Evolutionary conservation across 1,140 invertebrate species (phyloP), one percentile per base, ranked within the genome.

Genomic region (Varroa destructor): DNA sequence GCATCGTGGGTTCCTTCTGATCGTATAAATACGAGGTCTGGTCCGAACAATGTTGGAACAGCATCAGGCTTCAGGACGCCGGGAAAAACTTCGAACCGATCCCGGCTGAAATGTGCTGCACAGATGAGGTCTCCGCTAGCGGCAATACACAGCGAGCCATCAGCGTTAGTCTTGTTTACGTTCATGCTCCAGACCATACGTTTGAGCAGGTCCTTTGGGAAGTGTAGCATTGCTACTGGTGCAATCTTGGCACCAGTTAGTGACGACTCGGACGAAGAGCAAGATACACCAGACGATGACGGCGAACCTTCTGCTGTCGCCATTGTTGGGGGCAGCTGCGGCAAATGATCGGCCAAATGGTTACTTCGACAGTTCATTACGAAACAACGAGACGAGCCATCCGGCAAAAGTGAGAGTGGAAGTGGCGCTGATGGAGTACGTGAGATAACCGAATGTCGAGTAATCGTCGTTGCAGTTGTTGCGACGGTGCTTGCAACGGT

Each of bases 1-100:
- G 61, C 12, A 67, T 67, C 61, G 12, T 67, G 40, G 8, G 46
- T 51, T 51, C 46, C 46, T 51, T 51, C 46, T 3, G 46, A 51
- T 51, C 3, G 46, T 51, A 8, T 51, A 12, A 40, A 8, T 2
- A 67, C 61, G 61, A 67, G 61, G 61, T 67, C 61, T 3, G 61
- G 37, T 67, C 61, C 61, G 37, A 67, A 67, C 61, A 67, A 4
- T 37, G 61, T 67, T 40, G 61, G 61, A 67, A 67, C 61, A 36
- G 61, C 61, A 8, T 67, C 61, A 12, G 61, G 61, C 46, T 67
- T 67, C 61, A 67, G 61, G 8, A 46, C 61, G 3, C 61, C 61
- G 8, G 46, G 46, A 8, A 14, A 43, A 14, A 43, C 40, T 12
- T 67, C 61, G 61, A 67, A 67, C 40, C 61, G 14, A 5, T 67